Evolutionary conservation across 1,140 invertebrate genomes (phyloP).

Genomic region (Metopolophium dirhodum): DNA sequence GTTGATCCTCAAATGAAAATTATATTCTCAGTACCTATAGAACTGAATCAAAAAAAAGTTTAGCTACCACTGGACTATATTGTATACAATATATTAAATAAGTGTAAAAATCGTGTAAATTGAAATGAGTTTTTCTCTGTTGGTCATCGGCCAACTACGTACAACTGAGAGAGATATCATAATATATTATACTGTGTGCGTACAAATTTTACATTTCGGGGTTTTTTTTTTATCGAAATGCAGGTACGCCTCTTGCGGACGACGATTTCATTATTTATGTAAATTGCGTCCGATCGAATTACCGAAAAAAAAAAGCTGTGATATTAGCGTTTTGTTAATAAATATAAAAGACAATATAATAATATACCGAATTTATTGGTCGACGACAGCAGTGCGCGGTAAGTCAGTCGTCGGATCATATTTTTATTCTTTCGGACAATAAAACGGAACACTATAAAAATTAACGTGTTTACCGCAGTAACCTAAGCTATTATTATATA

Average conservation of each 20-base stretch:
- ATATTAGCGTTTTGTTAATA: not conserved
- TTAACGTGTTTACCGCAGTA: not conserved
- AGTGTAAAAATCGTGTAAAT: not conserved
- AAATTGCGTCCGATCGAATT: not conserved
- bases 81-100: not conserved
- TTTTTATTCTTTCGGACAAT: not conserved
- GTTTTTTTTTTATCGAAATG: not conserved
- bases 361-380: not conserved
- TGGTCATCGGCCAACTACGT: not conserved
- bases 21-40: no score
- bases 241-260: not conserved
- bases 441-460: not conserved
- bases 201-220: not conserved
- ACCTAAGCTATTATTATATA: not conserved
- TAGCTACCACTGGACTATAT: no score
- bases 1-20: no score
- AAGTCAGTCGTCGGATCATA: not conserved
- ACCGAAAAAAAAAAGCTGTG: not conserved
- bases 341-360: not conserved
- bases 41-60: no score
- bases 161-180: not conserved
- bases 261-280: not conserved
- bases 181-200: not conserved
- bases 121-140: not conserved
- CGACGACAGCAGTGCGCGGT: not conserved